These are phyloP conservation scores for Sphaerophoria rueppellii DNA, from an alignment of 2,888 invertebrate genomes.

Conservation along the genomic window DNA sequence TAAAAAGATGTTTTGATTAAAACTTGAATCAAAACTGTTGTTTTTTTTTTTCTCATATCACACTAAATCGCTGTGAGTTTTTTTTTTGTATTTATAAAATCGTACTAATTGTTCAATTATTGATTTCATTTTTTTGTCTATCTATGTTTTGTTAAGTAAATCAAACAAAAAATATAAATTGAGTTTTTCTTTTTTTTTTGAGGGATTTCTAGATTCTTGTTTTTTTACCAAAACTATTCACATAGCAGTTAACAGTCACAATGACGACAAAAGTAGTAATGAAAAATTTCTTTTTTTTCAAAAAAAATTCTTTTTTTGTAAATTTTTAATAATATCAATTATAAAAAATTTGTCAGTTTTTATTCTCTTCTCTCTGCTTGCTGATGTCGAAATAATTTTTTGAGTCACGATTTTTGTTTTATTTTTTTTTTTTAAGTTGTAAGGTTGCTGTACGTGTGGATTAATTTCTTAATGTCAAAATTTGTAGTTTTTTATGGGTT, in stretches of 20 bases:
- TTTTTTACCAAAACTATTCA: conserved; percentile 71
- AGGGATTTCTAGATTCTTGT: conserved; percentile 25
- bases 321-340: conserved; percentile 38
- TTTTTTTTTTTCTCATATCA: not conserved
- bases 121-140: conserved; percentile 67
- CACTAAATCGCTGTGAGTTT: conserved; percentile 38
- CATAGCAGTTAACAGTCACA: conserved; percentile 78
- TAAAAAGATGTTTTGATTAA: not conserved
- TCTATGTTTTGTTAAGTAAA: conserved; percentile 70
- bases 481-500: conserved; percentile 42
- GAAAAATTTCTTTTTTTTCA: conserved; percentile 75
- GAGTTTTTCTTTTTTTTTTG: conserved; percentile 38
- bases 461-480: conserved; percentile 58
- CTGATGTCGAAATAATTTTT: conserved; percentile 51
- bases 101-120: conserved; percentile 72
- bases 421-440: conserved; percentile 34
- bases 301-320: conserved; percentile 50
- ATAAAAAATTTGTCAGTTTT: conserved; percentile 23
- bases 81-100: conserved; percentile 25
- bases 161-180: conserved; percentile 65
- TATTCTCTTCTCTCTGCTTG: conserved; percentile 32
- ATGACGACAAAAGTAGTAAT: conserved; percentile 78
- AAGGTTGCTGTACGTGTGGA: conserved; percentile 54
- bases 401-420: conserved; percentile 51
- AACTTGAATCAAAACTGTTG: conserved; percentile 5